These are phyloP conservation scores for Drosophila greeni DNA, from an alignment of 2,888 invertebrate genomes.

Conservation along the genomic window DNA sequence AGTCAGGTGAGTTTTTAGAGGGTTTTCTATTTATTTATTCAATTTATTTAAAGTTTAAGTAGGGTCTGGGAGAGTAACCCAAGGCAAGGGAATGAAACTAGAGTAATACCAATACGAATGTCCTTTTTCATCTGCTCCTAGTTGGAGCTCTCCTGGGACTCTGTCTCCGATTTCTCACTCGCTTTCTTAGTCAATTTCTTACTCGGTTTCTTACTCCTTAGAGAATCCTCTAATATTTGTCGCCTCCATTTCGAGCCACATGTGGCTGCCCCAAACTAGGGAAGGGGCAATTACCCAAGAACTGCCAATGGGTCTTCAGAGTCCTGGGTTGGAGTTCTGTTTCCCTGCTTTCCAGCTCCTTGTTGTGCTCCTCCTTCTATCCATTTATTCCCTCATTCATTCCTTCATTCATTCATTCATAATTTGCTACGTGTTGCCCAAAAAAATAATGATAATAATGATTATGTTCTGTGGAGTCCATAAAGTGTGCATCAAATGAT, in stretches of 20 bases:
- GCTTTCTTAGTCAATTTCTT: constrained; percentile 2
- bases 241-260: constrained; percentile 21
- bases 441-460: constrained; percentile 50
- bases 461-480: constrained; percentile 49
- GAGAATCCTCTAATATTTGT: constrained; percentile 21
- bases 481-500: constrained; percentile 68
- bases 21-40: not conserved
- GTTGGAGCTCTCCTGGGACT: constrained; percentile 8
- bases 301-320: constrained; percentile 49
- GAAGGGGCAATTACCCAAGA: constrained; percentile 54
- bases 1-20: constrained; percentile 76
- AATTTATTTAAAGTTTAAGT: not conserved
- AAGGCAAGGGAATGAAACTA: too few species aligned
- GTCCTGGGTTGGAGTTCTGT: constrained; percentile 7
- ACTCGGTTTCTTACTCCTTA: not conserved
- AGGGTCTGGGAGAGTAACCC: not conserved
- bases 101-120: too few species aligned
- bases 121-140: too few species aligned
- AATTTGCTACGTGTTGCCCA: constrained; percentile 69
- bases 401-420: constrained; percentile 58
- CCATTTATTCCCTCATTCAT: too few species aligned
- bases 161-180: not conserved
- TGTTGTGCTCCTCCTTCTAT: not conserved
- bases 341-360: not conserved
- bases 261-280: constrained; percentile 7